phyloP scores from a whole-genome alignment of 2,113 vertebrate species.

The Ramphastos sulfuratus region DNA sequence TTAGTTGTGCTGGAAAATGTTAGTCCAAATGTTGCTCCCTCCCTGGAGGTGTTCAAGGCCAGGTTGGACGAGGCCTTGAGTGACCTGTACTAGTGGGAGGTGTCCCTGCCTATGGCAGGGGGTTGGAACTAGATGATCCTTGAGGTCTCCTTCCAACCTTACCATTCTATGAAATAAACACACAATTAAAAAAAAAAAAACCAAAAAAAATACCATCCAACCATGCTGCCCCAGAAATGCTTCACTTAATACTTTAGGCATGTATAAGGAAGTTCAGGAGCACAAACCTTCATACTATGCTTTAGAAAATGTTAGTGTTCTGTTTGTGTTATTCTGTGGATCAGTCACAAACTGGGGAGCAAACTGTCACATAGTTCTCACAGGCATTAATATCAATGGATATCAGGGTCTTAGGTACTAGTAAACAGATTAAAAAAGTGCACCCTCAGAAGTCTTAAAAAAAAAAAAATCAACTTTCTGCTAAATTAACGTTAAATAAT shows the following conservation, averaged over 20 bases:
- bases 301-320: background rate
- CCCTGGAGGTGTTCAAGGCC: no score
- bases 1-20: background rate
- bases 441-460: background rate
- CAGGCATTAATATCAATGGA: background rate
- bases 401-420: background rate
- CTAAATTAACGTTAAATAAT: background rate
- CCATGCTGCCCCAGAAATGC: background rate
- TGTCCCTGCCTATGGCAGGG: no score
- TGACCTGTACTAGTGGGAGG: no score
- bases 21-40: slow-evolving; percentile 30
- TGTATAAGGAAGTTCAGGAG: background rate
- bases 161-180: no score
- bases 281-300: background rate
- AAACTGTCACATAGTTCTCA: rapidly evolving
- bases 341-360: no score
- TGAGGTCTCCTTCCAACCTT: no score
- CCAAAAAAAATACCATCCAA: background rate
- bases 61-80: no score
- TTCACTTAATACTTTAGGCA: background rate
- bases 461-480: background rate
- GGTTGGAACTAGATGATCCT: no score
- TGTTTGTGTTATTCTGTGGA: background rate
- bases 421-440: background rate
- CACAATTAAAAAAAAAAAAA: background rate